These are phyloP conservation scores for Hololepta plana DNA, from an alignment of 2,888 invertebrate genomes.

Conservation along the genomic window DNA sequence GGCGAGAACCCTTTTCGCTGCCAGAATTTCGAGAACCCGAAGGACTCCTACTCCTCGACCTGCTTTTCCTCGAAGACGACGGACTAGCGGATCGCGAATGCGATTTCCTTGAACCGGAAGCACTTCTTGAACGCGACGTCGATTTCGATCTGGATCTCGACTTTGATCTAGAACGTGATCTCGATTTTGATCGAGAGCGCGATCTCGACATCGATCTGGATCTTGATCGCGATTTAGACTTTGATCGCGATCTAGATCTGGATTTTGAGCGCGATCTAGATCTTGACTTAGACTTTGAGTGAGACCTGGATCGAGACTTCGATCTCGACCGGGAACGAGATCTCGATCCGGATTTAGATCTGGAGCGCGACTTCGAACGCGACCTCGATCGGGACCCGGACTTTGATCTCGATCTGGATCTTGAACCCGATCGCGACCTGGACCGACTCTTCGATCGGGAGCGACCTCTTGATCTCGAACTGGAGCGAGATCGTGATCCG, in stretches of 20 bases:
- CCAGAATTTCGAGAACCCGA: too few relatives aligned
- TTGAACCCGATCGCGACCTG: conserved; percentile 15
- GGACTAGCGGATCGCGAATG: conserved; percentile 10
- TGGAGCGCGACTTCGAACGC: conserved; percentile 13
- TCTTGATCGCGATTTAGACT: conserved; percentile 19
- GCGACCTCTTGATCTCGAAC: conserved; percentile 18
- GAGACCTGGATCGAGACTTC: conserved; percentile 18
- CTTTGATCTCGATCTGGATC: conserved; percentile 15
- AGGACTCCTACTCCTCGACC: too few relatives aligned
- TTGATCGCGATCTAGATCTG: conserved; percentile 23
- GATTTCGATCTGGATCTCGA: conserved; percentile 23
- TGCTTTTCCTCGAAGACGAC: conserved; percentile 12
- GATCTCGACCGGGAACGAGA: conserved; percentile 25
- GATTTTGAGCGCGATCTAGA: conserved; percentile 21
- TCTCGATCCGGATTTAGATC: conserved; percentile 21
- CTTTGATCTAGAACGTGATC: conserved; percentile 18
- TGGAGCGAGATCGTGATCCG: conserved; percentile 16
- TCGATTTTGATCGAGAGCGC: conserved; percentile 27
- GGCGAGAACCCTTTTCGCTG: too few relatives aligned
- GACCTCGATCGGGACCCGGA: conserved; percentile 11
- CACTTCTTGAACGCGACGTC: conserved; percentile 14
- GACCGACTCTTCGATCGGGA: conserved; percentile 15
- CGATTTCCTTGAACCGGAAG: conserved; percentile 13
- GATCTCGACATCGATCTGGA: conserved; percentile 26
- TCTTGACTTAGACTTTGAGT: conserved; percentile 23